Percentiles rank a stretch among this genome's conserved stretches.
Evolutionary conservation across 2,113 vertebrate species (phyloP).

Genomic region (Lepidothrix coronata): DNA sequence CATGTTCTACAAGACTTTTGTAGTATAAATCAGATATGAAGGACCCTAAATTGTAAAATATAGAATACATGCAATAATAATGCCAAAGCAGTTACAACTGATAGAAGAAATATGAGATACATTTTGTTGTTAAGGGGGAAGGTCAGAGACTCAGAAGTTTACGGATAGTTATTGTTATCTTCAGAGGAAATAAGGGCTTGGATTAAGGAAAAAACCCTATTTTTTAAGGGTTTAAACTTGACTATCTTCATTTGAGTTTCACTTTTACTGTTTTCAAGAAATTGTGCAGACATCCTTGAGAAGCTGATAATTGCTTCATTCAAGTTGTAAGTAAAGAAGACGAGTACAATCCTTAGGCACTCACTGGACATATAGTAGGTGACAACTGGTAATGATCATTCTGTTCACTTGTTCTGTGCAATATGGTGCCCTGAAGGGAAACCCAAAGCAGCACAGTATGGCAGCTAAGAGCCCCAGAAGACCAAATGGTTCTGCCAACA

Average conservation of each 20-base stretch:
- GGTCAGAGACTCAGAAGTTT: background rate
- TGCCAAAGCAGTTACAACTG: background rate
- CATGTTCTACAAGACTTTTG: background rate
- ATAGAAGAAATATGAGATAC: background rate
- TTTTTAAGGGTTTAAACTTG: background rate
- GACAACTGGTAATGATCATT: conserved; percentile 9
- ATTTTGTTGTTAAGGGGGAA: background rate
- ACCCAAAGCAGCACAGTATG: background rate
- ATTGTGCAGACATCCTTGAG: background rate
- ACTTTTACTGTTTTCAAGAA: background rate
- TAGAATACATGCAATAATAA: background rate
- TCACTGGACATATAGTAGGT: background rate
- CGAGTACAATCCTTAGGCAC: background rate
- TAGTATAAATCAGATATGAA: background rate
- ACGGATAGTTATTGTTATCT: background rate
- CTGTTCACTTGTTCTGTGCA: background rate
- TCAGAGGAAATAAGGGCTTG: background rate
- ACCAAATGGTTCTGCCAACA: background rate
- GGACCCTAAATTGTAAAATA: background rate
- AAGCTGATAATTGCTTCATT: background rate
- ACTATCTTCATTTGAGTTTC: background rate
- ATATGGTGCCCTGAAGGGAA: background rate
- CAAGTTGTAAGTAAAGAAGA: background rate
- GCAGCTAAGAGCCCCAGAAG: background rate
- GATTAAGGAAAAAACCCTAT: background rate